Base-by-base conservation (phyloP, 53 echinoderm and acorn worm genomes). In the Astropecten irregularis region DNA sequence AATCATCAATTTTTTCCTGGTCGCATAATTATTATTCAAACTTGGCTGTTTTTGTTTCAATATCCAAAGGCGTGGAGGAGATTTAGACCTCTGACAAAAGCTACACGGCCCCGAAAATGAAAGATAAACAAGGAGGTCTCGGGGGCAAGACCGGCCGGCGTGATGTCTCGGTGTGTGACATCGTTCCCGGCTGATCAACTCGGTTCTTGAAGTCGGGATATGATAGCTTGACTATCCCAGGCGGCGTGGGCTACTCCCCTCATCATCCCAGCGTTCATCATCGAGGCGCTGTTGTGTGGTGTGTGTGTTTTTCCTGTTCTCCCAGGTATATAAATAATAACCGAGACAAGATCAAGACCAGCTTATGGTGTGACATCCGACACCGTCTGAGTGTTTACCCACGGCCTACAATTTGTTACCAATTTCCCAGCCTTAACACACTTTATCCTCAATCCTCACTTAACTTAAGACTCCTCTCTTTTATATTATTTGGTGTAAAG, bases 31-130 rank as follows among this genome's bases (percentile, higher is more conserved):
- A 15, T 11, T 49, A 10, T 3, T 69, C 49, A n/a, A 20, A 28
- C 8, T 21, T 54, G 34, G n/a, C n/a, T 53, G 36, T 53, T 20
- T 21, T 9, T 25, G 21, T 53, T 34, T 73, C 35, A 73, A 76
- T 58, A 76, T 38, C 76, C 56, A 39, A 40, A 76, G 76, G 76
- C n/a, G n/a, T n/a, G n/a, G n/a, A n/a, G n/a, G n/a, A n/a, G n/a
- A 28, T 62, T 40, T 32, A 39, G 47, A 30, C 22, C 38, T 16
- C 22, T 42, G 61, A 42, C 77, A 59, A 58, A 49, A 62, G 39
- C 31, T 42, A 28, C 48, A 62, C 49, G 0, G 7, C 42, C 42
- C 42, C 1, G 79, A 48, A 79, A 79, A 79, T 79, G 79, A 79
- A 79, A 79, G 63, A 59, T 79, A 59, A 79, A 79, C 79, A 79